Conservation (phyloP, 2,797 vertebrate genomes). For the Crax fasciolata region DNA sequence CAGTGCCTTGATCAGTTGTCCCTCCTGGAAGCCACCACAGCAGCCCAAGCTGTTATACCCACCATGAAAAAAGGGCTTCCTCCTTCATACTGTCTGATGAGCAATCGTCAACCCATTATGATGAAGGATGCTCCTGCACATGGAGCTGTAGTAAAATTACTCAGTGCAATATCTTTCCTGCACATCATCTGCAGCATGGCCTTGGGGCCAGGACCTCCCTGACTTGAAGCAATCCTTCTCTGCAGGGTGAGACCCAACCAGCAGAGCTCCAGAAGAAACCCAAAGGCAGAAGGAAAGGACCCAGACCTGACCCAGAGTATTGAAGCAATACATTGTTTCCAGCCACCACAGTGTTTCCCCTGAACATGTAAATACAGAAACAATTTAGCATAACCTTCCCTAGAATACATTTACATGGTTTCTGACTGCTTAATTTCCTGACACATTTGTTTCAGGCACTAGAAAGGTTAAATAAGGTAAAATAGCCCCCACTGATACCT, state of each 20-base stretch:
- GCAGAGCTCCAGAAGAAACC: neutral
- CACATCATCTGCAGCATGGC: neutral
- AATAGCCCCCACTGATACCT: neutral
- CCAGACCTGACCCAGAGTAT: neutral
- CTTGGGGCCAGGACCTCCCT: conserved; percentile 58
- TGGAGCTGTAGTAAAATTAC: neutral
- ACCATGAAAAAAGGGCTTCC: neutral
- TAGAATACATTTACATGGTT: conserved; percentile 64
- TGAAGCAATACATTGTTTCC: conserved; percentile 54
- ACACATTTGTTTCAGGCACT: conserved; percentile 35
- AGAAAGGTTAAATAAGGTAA: conserved; percentile 27
- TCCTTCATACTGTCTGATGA: neutral
- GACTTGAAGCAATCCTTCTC: neutral
- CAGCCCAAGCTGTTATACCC: neutral
- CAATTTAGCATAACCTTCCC: conserved; percentile 60
- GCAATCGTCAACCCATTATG: neutral
- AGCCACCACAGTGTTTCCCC: conserved; percentile 55
- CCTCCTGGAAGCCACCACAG: neutral
- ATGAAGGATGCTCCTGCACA: neutral
- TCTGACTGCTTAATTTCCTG: conserved; percentile 71
- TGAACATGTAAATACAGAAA: conserved; percentile 62
- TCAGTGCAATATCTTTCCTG: neutral
- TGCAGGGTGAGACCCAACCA: neutral
- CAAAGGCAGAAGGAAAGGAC: neutral
- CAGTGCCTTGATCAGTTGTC: neutral